Evolutionary conservation across 2,797 vertebrate species (phyloP), one percentile per base, ranked within the genome.

Genomic region (Coranthus polyacanthus): DNA sequence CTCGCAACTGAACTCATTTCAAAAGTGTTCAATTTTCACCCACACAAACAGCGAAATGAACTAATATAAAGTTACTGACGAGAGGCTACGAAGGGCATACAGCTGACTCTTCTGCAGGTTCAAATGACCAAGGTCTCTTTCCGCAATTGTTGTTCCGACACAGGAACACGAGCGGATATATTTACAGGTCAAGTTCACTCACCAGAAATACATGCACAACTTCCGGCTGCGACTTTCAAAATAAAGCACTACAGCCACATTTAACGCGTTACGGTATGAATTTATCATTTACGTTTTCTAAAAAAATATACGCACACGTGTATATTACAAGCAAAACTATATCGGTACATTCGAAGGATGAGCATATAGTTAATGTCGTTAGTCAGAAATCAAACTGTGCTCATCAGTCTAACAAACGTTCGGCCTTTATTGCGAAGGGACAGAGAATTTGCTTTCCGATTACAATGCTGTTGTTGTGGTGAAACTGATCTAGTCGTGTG

Each of bases 181-280:
- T 41, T 60, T 44, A 55, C 29, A 20, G 0, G 16, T 80, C 12
- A 82, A 82, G 78, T 0, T 16, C 10, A 3, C 6, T 16, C 10
- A 3, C 6, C 2, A 0, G 5, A 50, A 1, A 1, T 7, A 15
- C n/a, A n/a, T 0, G 2, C 0, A 0, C 0, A 2, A n/a, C 16
- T 54, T 87, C 86, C 74, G 51, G 16, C 0, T 34, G 0, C 0
- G 0, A 2, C 15, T 81, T 88, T 82, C 84, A 88, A 53, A 85
- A 78, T 85, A 89, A 78, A 47, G 0, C 0, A 1, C 5, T 0
- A 1, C 0, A 1, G 0, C 4, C 3, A 36, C n/a, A 6, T 1
- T 12, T 0, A 2, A 2, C 2, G 0, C 5, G 12, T 65, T 9
- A n/a, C 2, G 41, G 0, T 0, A 5, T 17, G 1, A 2, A n/a